Evolutionary conservation across 2,113 vertebrate species (phyloP).

Genomic region (Emydura subglobosa): DNA sequence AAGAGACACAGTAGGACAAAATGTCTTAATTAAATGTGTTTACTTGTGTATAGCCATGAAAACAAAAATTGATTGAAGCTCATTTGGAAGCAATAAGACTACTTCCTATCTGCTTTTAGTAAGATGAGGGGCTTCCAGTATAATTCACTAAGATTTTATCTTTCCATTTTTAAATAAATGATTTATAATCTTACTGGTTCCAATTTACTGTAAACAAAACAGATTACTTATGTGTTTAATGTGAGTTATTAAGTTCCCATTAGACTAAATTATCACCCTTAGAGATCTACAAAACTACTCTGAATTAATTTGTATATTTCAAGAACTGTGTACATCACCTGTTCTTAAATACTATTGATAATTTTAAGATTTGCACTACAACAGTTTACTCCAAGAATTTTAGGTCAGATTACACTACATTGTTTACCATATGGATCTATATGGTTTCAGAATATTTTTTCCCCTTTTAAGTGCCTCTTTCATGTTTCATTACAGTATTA

Average conservation of each 20-base stretch:
- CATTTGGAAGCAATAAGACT: slow-evolving; percentile 69
- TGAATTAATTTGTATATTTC: slow-evolving; percentile 76
- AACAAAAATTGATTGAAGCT: slow-evolving; percentile 67
- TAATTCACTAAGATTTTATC: slow-evolving; percentile 46
- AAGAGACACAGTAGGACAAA: slow-evolving; percentile 16
- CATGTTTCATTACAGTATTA: neutral
- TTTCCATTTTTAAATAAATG: slow-evolving; percentile 67
- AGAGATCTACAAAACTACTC: slow-evolving; percentile 69
- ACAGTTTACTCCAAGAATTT: neutral
- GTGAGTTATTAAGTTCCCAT: slow-evolving; percentile 86
- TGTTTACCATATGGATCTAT: neutral
- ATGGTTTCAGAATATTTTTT: neutral
- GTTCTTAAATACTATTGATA: slow-evolving; percentile 18
- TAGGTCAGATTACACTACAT: neutral
- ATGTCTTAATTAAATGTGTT: slow-evolving; percentile 64
- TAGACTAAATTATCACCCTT: slow-evolving; percentile 81
- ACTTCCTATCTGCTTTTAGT: slow-evolving; percentile 71
- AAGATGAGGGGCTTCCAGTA: slow-evolving; percentile 52
- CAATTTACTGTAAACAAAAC: slow-evolving; percentile 82
- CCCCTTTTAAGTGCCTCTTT: neutral
- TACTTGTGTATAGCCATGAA: slow-evolving; percentile 60
- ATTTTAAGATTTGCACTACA: slow-evolving; percentile 1
- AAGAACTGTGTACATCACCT: slow-evolving; percentile 53
- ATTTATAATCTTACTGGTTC: slow-evolving; percentile 78
- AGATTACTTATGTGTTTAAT: slow-evolving; percentile 83